A percentile compares a stretch with the other conserved stretches of the same genome.
Conservation (phyloP, 1,140 invertebrate species). For the Drosophila sucinea region DNA sequence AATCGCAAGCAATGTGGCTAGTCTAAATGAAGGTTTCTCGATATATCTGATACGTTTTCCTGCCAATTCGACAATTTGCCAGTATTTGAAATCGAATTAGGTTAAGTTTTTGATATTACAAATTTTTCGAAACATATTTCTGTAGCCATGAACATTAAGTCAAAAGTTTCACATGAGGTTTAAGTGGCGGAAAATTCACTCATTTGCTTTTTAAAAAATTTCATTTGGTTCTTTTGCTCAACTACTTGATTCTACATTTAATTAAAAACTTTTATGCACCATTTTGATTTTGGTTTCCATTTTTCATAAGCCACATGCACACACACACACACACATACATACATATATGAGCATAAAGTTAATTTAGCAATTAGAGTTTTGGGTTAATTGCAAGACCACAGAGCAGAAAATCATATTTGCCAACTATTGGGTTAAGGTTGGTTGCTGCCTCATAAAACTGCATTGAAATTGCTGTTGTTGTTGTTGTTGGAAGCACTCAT, state of each 20-base stretch:
- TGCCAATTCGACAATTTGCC: too few species aligned
- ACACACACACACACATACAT: neutral
- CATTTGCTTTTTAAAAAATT: slow-evolving; percentile 4
- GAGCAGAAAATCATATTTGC: slow-evolving; percentile 18
- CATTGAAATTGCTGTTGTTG: slow-evolving; percentile 8
- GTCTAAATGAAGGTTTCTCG: neutral
- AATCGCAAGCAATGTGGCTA: neutral
- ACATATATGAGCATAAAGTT: slow-evolving; percentile 26
- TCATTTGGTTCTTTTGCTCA: slow-evolving; percentile 7
- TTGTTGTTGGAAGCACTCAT: slow-evolving; percentile 33
- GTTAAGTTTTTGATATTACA: neutral
- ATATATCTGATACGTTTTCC: too few species aligned
- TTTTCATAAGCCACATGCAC: slow-evolving; percentile 10
- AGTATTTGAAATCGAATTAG: too few species aligned
- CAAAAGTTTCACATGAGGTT: neutral
- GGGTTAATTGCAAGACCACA: slow-evolving; percentile 44
- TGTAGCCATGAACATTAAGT: neutral
- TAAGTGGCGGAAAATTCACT: neutral
- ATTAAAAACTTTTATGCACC: slow-evolving; percentile 50
- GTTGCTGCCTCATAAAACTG: slow-evolving; percentile 22
- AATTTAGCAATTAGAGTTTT: slow-evolving; percentile 55
- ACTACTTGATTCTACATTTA: slow-evolving; percentile 27
- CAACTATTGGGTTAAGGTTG: slow-evolving; percentile 27
- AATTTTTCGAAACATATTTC: neutral
- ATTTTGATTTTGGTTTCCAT: slow-evolving; percentile 38